Conservation (phyloP, 2,797 vertebrate genomes). For the Dermochelys coriacea region DNA sequence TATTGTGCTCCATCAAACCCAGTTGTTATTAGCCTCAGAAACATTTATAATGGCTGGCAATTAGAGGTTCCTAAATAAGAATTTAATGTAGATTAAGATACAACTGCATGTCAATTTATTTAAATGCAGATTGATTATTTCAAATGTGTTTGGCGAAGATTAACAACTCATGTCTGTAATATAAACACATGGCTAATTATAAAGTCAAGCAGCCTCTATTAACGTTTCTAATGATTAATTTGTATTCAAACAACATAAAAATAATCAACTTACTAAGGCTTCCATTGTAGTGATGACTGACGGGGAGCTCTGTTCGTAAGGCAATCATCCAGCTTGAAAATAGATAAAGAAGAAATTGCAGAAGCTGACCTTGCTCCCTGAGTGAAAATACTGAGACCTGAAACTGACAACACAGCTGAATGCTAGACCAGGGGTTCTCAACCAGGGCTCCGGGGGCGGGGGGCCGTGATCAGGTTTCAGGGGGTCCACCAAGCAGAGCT, state of each 20-base stretch:
- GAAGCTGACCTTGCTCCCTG: neutral
- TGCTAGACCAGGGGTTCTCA: too few species aligned
- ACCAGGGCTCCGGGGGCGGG: too few species aligned
- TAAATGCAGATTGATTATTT: conserved; percentile 68
- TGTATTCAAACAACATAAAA: conserved; percentile 60
- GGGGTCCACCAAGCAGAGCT: too few species aligned
- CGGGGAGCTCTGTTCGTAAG: conserved; percentile 17
- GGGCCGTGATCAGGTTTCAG: too few species aligned
- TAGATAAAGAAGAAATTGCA: neutral
- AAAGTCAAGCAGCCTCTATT: conserved; percentile 67
- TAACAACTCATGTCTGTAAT: conserved; percentile 50
- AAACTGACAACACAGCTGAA: neutral
- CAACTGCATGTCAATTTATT: conserved; percentile 45
- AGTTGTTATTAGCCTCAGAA: neutral
- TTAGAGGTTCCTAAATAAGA: conserved; percentile 15
- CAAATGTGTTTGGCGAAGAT: conserved; percentile 56
- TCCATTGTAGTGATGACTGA: neutral
- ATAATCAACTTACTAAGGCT: conserved; percentile 55
- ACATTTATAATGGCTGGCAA: neutral
- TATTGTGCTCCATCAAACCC: conserved; percentile 9
- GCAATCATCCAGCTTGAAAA: neutral
- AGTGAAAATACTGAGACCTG: neutral
- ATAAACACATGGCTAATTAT: conserved; percentile 60
- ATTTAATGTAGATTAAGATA: conserved; percentile 56
- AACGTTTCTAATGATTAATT: conserved; percentile 65